Evolutionary conservation across 2,888 invertebrate species (phyloP).

Genomic region (Drosophila longiperda): DNA sequence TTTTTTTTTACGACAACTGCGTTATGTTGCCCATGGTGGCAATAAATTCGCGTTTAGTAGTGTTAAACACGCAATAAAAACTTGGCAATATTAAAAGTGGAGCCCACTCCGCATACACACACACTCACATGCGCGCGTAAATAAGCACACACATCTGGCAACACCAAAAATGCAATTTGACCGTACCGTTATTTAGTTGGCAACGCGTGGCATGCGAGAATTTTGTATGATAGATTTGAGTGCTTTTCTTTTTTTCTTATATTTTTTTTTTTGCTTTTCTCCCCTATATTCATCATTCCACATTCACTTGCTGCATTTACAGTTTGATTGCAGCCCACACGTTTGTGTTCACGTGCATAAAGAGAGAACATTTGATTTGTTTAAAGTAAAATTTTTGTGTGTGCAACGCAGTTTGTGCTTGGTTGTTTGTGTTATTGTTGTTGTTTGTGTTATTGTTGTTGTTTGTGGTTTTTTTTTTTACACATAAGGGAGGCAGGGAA

Average conservation of each 20-base stretch:
- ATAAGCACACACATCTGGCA: conserved; percentile 48
- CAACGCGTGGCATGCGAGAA: conserved; percentile 45
- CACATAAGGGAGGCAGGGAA: conserved; percentile 27
- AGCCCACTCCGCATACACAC: conserved; percentile 33
- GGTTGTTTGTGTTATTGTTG: conserved; percentile 28
- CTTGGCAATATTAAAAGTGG: conserved; percentile 58
- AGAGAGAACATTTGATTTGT: conserved; percentile 64
- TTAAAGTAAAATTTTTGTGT: conserved; percentile 56
- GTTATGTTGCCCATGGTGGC: conserved; percentile 77
- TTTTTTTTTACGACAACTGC: conserved; percentile 74
- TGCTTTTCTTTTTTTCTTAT: background rate
- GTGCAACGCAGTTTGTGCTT: conserved; percentile 17
- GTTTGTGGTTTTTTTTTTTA: conserved; percentile 34
- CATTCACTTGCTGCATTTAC: conserved; percentile 67
- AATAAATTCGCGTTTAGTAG: conserved; percentile 75
- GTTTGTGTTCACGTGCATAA: conserved; percentile 56
- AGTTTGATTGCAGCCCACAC: conserved; percentile 58
- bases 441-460: conserved; percentile 41
- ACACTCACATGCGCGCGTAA: background rate
- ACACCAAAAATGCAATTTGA: conserved; percentile 58
- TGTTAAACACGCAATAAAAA: conserved; percentile 77
- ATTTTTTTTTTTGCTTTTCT: background rate
- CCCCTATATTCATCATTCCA: conserved; percentile 16
- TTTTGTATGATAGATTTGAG: conserved; percentile 32
- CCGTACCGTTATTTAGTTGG: conserved; percentile 33